Evolutionary conservation across 2,888 invertebrate species (phyloP), one percentile per base, ranked within the genome.

Genomic region (Trissonchulus sp.): DNA sequence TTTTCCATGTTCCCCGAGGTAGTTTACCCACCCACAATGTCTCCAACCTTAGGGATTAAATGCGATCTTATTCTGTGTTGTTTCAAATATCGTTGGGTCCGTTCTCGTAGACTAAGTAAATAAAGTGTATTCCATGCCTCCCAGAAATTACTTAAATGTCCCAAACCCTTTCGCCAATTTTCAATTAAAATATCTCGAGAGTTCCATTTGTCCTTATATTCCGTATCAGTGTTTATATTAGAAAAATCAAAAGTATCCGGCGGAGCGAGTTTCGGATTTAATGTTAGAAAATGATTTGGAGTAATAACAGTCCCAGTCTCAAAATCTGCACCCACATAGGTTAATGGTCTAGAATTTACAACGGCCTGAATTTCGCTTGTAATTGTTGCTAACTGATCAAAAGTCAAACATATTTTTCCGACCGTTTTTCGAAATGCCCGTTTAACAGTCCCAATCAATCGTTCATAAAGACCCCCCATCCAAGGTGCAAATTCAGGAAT

Each of bases 81-180:
- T n/a, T n/a, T n/a, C n/a, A n/a, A n/a, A 18, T 48, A 23, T 48
- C 23, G 48, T 15, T 48, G 15, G 15, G 23, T 48, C 23, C 83
- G 15, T 48, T 48, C 48, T 48, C 48, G 15, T 18, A 48, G 48
- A 23, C 48, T 48, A 15, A 48, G 48, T 18, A 48, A 48, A 48
- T 48, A 48, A 23, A 18, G 15, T 15, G 15, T 48, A 15, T 18
- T 48, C 48, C 48, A 48, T 18, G 23, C 48, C 15, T 18, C 48
- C 48, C 48, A 48, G 23, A 48, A 48, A 15, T 15, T 18, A 48
- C 23, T 15, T 18, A 48, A 23, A 48, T 48, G 48, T 18, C 23
- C 15, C 23, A 18, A 18, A 48, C 48, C 48, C 48, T 48, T 48
- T 18, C 23, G 15, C 48, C 48, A 48, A 15, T 15, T 48, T 48